Percentiles rank a stretch among this genome's conserved stretches.
Evolutionary conservation across 2,113 vertebrate genomes (phyloP).

Genomic region (Antennarius striatus): DNA sequence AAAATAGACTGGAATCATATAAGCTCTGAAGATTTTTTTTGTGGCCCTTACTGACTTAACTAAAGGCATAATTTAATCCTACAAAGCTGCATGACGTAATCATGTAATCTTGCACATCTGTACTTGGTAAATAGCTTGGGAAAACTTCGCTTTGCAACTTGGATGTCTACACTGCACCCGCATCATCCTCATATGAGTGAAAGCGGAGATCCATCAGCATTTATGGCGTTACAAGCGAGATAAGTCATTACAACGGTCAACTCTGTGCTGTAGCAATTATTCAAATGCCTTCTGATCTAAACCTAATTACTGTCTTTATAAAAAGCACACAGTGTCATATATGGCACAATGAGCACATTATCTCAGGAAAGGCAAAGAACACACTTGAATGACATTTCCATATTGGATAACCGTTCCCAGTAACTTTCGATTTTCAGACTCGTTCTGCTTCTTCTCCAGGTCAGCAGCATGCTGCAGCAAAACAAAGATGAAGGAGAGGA

Average conservation of each 20-base stretch:
- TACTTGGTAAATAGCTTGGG: too few species aligned
- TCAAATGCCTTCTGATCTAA: conserved; percentile 42
- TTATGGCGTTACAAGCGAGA: conserved; percentile 5
- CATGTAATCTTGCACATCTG: not conserved
- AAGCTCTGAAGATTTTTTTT: not conserved
- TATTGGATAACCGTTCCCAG: conserved; percentile 96
- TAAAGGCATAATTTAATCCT: conserved; percentile 5
- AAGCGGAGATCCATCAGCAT: conserved; percentile 7
- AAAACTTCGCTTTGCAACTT: not conserved
- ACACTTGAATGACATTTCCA: conserved; percentile 96
- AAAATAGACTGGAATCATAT: conserved; percentile 2
- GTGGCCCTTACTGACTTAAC: not conserved
- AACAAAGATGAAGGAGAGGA: conserved; percentile 32
- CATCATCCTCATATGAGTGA: not conserved
- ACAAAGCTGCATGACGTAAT: not conserved
- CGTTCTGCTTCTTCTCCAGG: conserved; percentile 98
- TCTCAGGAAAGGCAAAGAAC: conserved; percentile 16
- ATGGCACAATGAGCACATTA: conserved; percentile 25
- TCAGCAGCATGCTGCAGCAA: conserved; percentile 90
- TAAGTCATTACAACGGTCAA: conserved; percentile 9
- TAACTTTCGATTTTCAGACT: conserved; percentile 96
- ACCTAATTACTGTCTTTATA: not conserved
- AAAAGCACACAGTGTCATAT: conserved; percentile 5
- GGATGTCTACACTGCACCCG: not conserved
- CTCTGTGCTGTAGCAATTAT: conserved; percentile 34